Evolutionary conservation across 2,888 invertebrate species (phyloP).

Genomic region (Anoncus sp.): DNA sequence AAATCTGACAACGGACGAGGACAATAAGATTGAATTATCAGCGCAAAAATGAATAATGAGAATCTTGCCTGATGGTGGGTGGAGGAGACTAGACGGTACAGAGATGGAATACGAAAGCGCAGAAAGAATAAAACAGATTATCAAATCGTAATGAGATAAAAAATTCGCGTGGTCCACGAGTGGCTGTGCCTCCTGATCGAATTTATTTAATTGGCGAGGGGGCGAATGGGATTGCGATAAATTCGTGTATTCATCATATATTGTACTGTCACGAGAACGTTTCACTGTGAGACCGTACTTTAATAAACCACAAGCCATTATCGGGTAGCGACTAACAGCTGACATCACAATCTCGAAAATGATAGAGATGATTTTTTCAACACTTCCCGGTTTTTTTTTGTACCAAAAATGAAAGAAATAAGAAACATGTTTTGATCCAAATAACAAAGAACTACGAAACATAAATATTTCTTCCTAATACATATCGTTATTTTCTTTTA

Average conservation of each 20-base stretch:
- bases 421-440: not conserved
- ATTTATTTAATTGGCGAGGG: constrained; percentile 22
- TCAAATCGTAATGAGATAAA: constrained; percentile 36
- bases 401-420: no score
- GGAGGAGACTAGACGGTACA: not conserved
- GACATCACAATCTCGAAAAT: no score
- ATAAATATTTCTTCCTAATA: not conserved
- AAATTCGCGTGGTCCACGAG: constrained; percentile 4
- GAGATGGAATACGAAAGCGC: constrained; percentile 14
- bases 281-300: constrained; percentile 2
- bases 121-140: constrained; percentile 8
- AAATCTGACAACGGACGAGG: constrained; percentile 22
- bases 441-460: not conserved
- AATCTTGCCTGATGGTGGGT: not conserved
- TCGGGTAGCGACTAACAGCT: constrained; percentile 1
- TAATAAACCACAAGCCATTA: not conserved
- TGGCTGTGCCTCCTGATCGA: not conserved
- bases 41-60: constrained; percentile 27
- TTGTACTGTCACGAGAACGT: not conserved
- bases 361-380: no score
- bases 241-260: constrained; percentile 18
- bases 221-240: not conserved
- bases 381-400: no score
- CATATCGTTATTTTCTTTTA: not conserved
- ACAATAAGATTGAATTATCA: constrained; percentile 17